Base-by-base conservation (phyloP, 2,113 vertebrate genomes). In the Ciconia maguari region DNA sequence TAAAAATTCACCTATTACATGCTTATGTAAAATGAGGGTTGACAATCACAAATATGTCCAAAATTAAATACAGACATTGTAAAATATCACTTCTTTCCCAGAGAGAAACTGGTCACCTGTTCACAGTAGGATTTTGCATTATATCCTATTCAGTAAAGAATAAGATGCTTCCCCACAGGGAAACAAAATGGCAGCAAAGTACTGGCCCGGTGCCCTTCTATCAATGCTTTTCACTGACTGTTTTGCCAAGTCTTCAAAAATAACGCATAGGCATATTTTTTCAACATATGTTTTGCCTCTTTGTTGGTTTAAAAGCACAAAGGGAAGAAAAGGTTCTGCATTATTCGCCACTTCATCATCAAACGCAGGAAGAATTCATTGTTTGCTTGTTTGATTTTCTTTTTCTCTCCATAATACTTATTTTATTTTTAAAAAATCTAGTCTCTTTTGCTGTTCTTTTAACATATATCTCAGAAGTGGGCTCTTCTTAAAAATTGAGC, bases 221-320 rank as follows among this genome's bases (percentile, higher is more conserved):
- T 91, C 91, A 91, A 60, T 92, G 93, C 93, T 89, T 97, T 94
- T 89, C 81, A 66, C 84, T 93, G 83, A 10, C 92, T 90, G 84
- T 96, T 96, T 96, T 96, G 91, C 92, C 91, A 94, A 96, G 87
- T 91, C 80, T 91, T 96, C 90, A 94, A 82, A 96, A 97, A 94
- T 95, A 96, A 96, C 29, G 2, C 76, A 93, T 58, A 91, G 90
- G 49, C 91, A 92, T 97, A 94, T 89, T 95, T 96, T 92, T 93
- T 91, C 90, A 91, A 65, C 91, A 82, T 95, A 92, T 86, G 92
- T 95, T 95, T 96, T 94, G 46, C 84, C 61, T 93, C 92, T 96
- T 94, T 93, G 66, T 81, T 70, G 44, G 44, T 83, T 85, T 88
- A 95, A 94, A 96, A 82, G 79, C 55, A 91, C 68, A 93, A 94